phyloP scores from a whole-genome alignment of 2,113 vertebrate species.

The Cettia cetti region DNA sequence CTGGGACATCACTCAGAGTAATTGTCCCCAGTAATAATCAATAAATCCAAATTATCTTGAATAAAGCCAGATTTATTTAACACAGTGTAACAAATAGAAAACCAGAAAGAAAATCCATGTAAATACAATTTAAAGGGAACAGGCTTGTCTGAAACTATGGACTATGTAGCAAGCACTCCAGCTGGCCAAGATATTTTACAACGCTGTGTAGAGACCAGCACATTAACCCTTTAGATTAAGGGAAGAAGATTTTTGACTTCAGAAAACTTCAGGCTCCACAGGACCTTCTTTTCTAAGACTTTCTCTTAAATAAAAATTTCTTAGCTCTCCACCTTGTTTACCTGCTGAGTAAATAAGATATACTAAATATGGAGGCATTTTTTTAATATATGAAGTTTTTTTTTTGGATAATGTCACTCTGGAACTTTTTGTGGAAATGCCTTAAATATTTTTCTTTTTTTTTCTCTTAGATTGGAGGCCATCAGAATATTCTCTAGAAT shows the following conservation, averaged over 20 bases:
- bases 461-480: background rate
- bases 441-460: background rate
- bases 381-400: background rate
- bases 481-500: background rate
- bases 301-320: background rate
- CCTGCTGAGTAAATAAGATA: background rate
- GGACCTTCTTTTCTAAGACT: background rate
- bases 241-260: background rate
- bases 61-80: slow-evolving; percentile 70
- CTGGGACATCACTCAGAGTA: slow-evolving; percentile 46
- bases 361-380: background rate
- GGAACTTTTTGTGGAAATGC: background rate
- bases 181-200: background rate
- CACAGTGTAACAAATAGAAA: slow-evolving; percentile 63
- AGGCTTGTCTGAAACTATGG: slow-evolving; percentile 32
- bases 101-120: slow-evolving; percentile 63
- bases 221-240: background rate
- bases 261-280: background rate
- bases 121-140: slow-evolving; percentile 58
- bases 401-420: background rate
- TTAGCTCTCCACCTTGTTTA: background rate
- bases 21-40: slow-evolving; percentile 62
- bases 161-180: background rate
- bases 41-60: slow-evolving; percentile 69
- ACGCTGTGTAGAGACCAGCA: background rate